A percentile compares a stretch with the other conserved stretches of the same genome.
Conservation (phyloP, 1,140 invertebrate genomes). For the Thereuonema tuberculata region DNA sequence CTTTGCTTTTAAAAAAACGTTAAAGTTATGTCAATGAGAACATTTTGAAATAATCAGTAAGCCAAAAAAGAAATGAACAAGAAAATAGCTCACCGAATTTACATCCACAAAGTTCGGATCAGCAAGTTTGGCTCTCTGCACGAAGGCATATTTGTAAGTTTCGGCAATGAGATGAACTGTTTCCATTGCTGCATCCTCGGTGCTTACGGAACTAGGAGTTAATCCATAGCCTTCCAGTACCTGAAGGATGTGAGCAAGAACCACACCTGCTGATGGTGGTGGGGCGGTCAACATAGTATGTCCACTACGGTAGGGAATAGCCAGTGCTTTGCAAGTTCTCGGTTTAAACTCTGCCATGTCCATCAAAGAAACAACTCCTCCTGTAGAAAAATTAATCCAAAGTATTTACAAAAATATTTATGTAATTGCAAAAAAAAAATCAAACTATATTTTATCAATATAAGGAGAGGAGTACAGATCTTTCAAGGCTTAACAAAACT, state of each 20-base stretch:
- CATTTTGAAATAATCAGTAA: no score
- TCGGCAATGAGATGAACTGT: constrained; percentile 80
- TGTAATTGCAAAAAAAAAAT: background rate
- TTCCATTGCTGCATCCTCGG: constrained; percentile 27
- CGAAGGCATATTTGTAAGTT: constrained; percentile 83
- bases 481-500: background rate
- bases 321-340: constrained; percentile 48
- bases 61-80: no score
- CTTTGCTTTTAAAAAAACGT: no score
- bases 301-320: constrained; percentile 40
- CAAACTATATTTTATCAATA: background rate
- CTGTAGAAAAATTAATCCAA: no score
- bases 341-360: constrained; percentile 43
- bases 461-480: background rate
- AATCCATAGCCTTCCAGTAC: constrained; percentile 43
- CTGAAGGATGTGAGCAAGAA: constrained; percentile 67
- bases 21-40: no score
- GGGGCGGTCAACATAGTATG: constrained; percentile 52
- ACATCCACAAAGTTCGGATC: constrained; percentile 64
- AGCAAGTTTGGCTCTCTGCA: constrained; percentile 61
- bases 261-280: constrained; percentile 61
- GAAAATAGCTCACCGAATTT: constrained; percentile 11
- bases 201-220: background rate
- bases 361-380: constrained; percentile 32
- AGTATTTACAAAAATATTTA: no score